Evolutionary conservation across 1,140 invertebrate species (phyloP).

Genomic region (Pseudomyrmex gracilis): DNA sequence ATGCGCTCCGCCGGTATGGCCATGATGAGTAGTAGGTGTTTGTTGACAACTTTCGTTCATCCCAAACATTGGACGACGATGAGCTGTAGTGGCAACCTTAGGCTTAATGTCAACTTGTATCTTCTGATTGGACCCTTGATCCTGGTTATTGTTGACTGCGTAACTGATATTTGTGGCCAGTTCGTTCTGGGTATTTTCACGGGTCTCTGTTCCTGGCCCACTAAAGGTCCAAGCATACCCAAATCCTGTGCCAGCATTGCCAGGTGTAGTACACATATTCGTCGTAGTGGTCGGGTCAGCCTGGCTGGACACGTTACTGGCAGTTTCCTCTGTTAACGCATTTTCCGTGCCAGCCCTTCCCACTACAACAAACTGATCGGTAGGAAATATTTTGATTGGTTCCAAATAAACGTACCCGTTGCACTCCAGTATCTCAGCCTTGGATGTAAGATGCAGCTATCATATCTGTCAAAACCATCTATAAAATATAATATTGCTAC

Average conservation of each 20-base stretch:
- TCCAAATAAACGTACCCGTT: conserved; percentile 83
- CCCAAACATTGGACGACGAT: conserved; percentile 81
- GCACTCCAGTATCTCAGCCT: conserved; percentile 84
- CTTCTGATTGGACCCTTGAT: conserved; percentile 84
- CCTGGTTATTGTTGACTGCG: conserved; percentile 84
- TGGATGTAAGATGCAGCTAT: conserved; percentile 65
- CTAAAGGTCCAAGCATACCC: conserved; percentile 84
- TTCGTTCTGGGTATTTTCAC: conserved; percentile 81
- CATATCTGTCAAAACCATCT: conserved; percentile 75
- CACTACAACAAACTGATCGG: conserved; percentile 84
- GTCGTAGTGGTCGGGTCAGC: conserved; percentile 80
- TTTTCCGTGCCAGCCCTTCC: conserved; percentile 82
- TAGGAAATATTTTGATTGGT: conserved; percentile 84
- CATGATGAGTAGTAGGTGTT: conserved; percentile 82
- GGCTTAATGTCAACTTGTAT: conserved; percentile 84
- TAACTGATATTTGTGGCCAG: conserved; percentile 83
- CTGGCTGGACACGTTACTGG: conserved; percentile 76
- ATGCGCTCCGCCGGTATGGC: conserved; percentile 81
- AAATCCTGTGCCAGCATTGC: conserved; percentile 83
- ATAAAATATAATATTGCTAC: neutral
- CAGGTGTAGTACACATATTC: conserved; percentile 85
- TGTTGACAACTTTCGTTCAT: conserved; percentile 84
- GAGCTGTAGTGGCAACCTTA: conserved; percentile 79
- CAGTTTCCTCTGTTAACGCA: conserved; percentile 82
- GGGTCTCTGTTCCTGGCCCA: conserved; percentile 80